Evolutionary conservation across 2,888 invertebrate genomes (phyloP).

Genomic region (Desoria tigrina): DNA sequence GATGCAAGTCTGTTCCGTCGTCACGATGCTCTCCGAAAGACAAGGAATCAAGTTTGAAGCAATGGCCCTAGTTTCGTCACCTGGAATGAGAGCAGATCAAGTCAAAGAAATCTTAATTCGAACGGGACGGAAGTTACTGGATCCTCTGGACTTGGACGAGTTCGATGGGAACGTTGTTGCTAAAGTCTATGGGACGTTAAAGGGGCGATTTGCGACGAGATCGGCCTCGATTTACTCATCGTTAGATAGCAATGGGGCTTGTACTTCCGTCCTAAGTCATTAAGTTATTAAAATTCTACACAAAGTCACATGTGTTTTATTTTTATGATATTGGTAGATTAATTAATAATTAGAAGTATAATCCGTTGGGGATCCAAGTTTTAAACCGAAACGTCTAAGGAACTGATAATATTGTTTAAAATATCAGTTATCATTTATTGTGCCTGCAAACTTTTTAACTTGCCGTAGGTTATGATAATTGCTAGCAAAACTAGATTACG

Average conservation of each 20-base stretch:
- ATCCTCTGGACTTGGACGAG: background rate
- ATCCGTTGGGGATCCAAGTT: too few relatives aligned
- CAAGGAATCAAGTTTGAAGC: background rate
- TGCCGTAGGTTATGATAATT: too few relatives aligned
- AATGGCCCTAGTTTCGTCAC: background rate
- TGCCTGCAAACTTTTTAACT: too few relatives aligned
- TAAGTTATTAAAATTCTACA: too few relatives aligned
- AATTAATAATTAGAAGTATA: too few relatives aligned
- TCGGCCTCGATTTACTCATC: background rate
- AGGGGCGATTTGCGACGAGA: background rate
- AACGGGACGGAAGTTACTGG: background rate
- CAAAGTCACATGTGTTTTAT: too few relatives aligned
- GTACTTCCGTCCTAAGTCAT: background rate
- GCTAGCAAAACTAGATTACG: too few relatives aligned
- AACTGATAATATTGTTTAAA: too few relatives aligned
- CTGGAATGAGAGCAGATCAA: slow-evolving; percentile 8
- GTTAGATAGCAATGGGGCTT: background rate
- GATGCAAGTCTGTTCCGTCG: slow-evolving; percentile 13
- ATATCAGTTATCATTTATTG: too few relatives aligned
- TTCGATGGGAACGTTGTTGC: background rate
- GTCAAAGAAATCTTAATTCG: background rate
- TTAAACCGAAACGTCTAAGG: too few relatives aligned
- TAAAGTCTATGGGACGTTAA: background rate
- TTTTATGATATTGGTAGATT: too few relatives aligned
- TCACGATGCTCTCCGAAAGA: slow-evolving; percentile 4